Percentiles rank a stretch among this genome's conserved stretches.
phyloP scores from a whole-genome alignment of 2,888 invertebrate species.

The Allolobophora icterica region DNA sequence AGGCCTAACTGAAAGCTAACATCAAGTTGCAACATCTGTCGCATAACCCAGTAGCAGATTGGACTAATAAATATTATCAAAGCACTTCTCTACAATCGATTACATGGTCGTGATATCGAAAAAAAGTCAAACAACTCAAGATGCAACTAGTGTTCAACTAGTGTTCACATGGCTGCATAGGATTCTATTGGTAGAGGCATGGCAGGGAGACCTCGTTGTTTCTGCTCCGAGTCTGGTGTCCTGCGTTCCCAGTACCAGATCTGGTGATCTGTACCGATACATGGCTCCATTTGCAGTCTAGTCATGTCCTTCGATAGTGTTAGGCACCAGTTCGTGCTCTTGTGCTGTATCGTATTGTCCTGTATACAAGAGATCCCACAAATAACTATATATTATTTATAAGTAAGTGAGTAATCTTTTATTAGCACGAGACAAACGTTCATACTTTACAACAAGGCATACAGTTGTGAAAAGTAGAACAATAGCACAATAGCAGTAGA shows the following conservation, averaged over 20 bases:
- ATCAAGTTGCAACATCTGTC: background rate
- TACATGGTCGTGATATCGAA: background rate
- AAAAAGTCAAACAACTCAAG: background rate
- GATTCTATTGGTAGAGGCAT: background rate
- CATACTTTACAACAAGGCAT: too few relatives aligned
- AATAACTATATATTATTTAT: too few relatives aligned
- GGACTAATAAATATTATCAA: background rate
- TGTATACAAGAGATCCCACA: conserved; percentile 41
- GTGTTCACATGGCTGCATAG: background rate
- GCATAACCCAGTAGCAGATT: background rate
- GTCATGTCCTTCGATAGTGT: conserved; percentile 58
- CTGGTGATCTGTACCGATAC: conserved; percentile 59
- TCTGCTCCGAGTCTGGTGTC: conserved; percentile 19
- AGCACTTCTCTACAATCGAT: background rate
- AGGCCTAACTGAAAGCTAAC: background rate
- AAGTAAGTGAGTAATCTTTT: too few relatives aligned
- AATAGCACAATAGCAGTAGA: too few relatives aligned
- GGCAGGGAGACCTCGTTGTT: background rate
- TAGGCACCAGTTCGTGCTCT: conserved; percentile 61
- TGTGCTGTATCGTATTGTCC: conserved; percentile 59
- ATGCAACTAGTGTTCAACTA: too few relatives aligned
- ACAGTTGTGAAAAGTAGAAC: too few relatives aligned
- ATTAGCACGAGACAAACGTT: too few relatives aligned
- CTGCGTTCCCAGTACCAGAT: conserved; percentile 62
- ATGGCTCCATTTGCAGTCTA: conserved; percentile 58